These are phyloP conservation scores for Hephaestus fuliginosus DNA, from an alignment of 2,797 vertebrate genomes.

Conservation along the genomic window DNA sequence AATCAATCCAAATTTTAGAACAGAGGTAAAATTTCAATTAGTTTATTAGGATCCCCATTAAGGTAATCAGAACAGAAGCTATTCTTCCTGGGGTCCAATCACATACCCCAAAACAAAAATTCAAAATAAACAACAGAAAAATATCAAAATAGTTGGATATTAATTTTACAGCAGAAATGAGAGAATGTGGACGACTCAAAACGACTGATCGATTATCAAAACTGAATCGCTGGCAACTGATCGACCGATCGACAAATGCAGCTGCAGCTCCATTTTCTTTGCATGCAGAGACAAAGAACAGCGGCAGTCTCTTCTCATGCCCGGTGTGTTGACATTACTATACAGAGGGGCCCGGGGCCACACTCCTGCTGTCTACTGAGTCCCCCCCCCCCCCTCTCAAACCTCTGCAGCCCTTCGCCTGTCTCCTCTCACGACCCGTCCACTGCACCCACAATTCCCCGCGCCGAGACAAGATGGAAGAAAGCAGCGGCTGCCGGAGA, in stretches of 20 bases:
- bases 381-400: neutral
- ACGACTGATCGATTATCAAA: too few relatives aligned
- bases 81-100: neutral
- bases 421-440: conserved; percentile 91
- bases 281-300: conserved; percentile 4
- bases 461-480: conserved; percentile 91
- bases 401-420: conserved; percentile 70
- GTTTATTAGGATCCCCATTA: too few relatives aligned
- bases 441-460: conserved; percentile 87
- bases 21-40: neutral
- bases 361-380: neutral
- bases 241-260: too few relatives aligned
- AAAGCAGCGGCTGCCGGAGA: conserved; percentile 87
- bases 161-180: too few relatives aligned
- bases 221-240: too few relatives aligned
- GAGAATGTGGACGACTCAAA: too few relatives aligned
- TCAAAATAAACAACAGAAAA: neutral
- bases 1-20: neutral
- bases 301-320: neutral
- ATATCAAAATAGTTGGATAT: neutral
- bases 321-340: conserved; percentile 13
- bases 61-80: neutral
- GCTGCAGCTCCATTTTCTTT: neutral
- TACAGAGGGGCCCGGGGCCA: neutral
- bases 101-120: neutral